Percentiles rank a stretch among this genome's conserved stretches.
phyloP scores from a whole-genome alignment of 64 coral and sea anemone species.

The Pachyseris speciosa region DNA sequence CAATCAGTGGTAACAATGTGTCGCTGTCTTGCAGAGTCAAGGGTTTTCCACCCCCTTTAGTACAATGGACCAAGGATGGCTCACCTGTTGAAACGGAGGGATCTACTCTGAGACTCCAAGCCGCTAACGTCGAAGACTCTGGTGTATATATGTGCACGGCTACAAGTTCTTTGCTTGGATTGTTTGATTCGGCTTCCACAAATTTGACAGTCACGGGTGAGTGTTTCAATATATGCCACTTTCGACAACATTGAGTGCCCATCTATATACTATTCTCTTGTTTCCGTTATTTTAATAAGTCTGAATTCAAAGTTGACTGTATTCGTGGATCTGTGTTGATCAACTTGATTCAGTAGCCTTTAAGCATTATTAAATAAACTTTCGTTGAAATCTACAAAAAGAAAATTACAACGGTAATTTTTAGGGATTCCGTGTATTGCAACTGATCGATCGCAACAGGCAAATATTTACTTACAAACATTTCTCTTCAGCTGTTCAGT shows the following conservation, averaged over 20 bases:
- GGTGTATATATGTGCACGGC: constrained; percentile 78
- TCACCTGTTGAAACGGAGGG: not conserved
- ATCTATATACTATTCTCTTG: too few species aligned
- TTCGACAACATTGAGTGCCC: too few species aligned
- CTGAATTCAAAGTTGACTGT: too few species aligned
- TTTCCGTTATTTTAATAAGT: too few species aligned
- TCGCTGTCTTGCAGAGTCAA: constrained; percentile 35
- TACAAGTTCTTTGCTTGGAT: constrained; percentile 23
- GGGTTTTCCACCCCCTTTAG: constrained; percentile 51
- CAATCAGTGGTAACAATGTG: constrained; percentile 62
- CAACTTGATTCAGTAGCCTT: too few species aligned
- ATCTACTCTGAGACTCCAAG: not conserved
- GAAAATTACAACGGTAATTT: too few species aligned
- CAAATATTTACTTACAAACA: not conserved
- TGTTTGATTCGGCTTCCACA: constrained; percentile 1
- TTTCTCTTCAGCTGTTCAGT: not conserved
- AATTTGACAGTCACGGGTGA: constrained; percentile 43
- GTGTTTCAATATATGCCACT: not conserved
- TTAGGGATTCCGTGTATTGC: too few species aligned
- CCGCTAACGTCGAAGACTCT: constrained; percentile 24
- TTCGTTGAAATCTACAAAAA: too few species aligned
- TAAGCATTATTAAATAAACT: too few species aligned
- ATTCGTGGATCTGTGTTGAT: too few species aligned
- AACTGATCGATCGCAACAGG: not conserved
- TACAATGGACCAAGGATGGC: constrained; percentile 60